Base-by-base conservation (phyloP, 2,888 invertebrate species). In the Timema cristinae region DNA sequence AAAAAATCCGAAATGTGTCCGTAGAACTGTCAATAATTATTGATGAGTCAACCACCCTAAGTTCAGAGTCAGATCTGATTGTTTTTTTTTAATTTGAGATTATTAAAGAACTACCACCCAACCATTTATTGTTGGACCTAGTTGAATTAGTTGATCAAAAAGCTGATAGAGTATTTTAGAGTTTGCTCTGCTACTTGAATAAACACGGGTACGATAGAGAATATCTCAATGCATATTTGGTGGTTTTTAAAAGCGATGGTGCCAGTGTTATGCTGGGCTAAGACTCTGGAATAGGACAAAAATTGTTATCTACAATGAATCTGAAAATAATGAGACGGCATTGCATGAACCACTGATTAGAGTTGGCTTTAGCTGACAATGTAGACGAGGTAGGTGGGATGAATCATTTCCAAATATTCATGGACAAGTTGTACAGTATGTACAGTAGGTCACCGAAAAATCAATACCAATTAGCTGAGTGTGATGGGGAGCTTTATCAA, bases 391-490 rank as follows among this genome's bases (percentile, higher is more conserved):
- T 59, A 59, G 9, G n/a, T 9, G 15, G 59, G 15, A n/a, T 59
- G 59, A 59, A 59, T n/a, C 59, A 59, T 59, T 7, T 59, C 32
- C 59, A 59, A 9, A 59, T 59, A 59, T 59, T 59, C 2, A n/a
- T 59, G n/a, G 59, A 59, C 59, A 13, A 59, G 32, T 59, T 59
- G 32, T 59, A 59, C 59, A 13, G 15, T 56, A 7, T 7, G 56
- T 56, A 6, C n/a, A 6, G 4, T 11, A 56, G 56, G 56, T 56
- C 56, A 15, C 1, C 59, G 5, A 59, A 16, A 32, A 59, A 59
- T 59, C 59, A 59, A 59, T 6, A n/a, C 59, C 59, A 59, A n/a
- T 59, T 59, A 59, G 59, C n/a, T 59, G 59, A 59, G 15, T 59
- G 59, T 13, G 15, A 6, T 59, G n/a, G 7, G 32, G n/a, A 59